Base-by-base conservation (phyloP, 2,888 invertebrate species). In the Pristionchus mayeri region DNA sequence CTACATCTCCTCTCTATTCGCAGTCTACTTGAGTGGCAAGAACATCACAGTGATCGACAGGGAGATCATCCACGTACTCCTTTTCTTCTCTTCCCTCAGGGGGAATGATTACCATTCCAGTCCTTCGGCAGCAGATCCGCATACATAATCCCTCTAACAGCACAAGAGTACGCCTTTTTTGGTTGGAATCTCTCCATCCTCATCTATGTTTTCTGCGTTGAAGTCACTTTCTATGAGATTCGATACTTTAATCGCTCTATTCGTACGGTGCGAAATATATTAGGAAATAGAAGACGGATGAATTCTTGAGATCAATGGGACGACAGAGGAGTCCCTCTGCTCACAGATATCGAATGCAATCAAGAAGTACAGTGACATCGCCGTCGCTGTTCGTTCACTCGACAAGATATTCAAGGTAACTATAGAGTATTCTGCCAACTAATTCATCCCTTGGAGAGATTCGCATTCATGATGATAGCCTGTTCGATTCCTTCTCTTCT, bases 181-280 rank as follows among this genome's bases (percentile, higher is more conserved):
- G 48, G 16, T 16, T 76, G 76, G 76, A 76, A 76, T 76, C 30
- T 76, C n/a, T 76, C 76, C 44, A 48, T 76, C 27, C 76, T 76
- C 48, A 44, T 76, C 24, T 76, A 76, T 50, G 48, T 76, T 7
- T 76, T 76, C 48, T 76, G 76, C 27, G 76, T 76, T 7, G 48
- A 76, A 76, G 44, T 50, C 27, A 76, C 76, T 16, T 76, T 76
- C n/a, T 76, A 76, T 48, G 76, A 76, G 34, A 76, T 76, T 27
- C 24, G 76, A 44, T 48, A 76, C 27, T 76, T 76, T 16, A 76
- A 76, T 50, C 76, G 48, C 44, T 76, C 76, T 11, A 76, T 76
- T 76, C n/a, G 48, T n/a, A 48, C 48, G 48, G 76, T 76, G 3
- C 21, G 24, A 37, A 40, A 44, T n/a, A 44, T 44, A 13, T 37